These are phyloP conservation scores for Lasiommata megera DNA, from an alignment of 2,888 invertebrate species.

Conservation along the genomic window DNA sequence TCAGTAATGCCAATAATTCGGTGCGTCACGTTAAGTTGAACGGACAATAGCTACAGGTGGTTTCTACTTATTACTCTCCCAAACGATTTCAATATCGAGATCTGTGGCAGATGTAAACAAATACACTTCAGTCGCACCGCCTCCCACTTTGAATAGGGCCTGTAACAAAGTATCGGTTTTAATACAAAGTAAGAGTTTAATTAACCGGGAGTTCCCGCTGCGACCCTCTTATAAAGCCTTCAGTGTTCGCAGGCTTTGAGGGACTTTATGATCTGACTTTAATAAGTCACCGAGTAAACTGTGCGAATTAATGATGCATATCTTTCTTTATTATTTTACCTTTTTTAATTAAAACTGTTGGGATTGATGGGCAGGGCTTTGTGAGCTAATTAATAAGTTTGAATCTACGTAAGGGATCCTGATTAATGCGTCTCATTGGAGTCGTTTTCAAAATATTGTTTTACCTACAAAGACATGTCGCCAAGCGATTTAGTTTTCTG, in stretches of 20 bases:
- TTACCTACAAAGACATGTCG: too few relatives aligned
- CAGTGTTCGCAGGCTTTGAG: background rate
- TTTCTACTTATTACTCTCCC: too few relatives aligned
- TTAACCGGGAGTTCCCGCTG: conserved; percentile 9
- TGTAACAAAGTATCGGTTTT: conserved; percentile 4
- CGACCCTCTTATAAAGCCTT: conserved; percentile 1
- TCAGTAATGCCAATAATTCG: too few relatives aligned
- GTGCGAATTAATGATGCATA: conserved; percentile 3
- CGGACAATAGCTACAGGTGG: too few relatives aligned
- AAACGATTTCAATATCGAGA: too few relatives aligned
- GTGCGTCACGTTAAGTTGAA: too few relatives aligned
- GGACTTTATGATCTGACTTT: conserved; percentile 2
- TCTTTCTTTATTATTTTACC: background rate
- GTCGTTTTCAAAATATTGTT: background rate
- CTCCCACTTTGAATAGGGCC: background rate
- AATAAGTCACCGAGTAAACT: conserved; percentile 1
- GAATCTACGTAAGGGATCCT: background rate
- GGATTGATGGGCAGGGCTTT: background rate
- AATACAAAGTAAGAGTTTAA: conserved; percentile 11
- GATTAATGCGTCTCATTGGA: background rate
- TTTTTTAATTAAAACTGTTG: conserved; percentile 1
- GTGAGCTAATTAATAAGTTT: background rate
- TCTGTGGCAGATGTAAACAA: too few relatives aligned
- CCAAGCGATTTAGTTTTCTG: too few relatives aligned
- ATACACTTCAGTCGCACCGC: background rate